Evolutionary conservation across 2,888 invertebrate genomes (phyloP).

Genomic region (Stictocephala bisonia): DNA sequence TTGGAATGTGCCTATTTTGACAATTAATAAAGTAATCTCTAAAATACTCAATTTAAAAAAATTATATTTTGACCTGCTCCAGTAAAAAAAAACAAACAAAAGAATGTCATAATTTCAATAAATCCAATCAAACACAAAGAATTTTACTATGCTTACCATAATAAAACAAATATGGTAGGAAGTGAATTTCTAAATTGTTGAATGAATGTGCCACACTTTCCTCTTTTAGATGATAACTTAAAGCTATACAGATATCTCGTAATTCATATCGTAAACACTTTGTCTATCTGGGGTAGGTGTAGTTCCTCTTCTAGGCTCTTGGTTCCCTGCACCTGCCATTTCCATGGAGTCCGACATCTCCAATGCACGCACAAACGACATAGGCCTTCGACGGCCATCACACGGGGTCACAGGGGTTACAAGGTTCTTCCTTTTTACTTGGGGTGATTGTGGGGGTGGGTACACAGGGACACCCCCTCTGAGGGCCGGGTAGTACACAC

Average conservation of each 20-base stretch:
- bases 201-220: constrained; percentile 22
- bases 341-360: constrained; percentile 92
- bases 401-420: constrained; percentile 64
- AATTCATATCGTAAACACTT: constrained; percentile 94
- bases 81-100: no score
- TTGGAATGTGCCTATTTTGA: no score
- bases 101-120: no score
- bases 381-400: constrained; percentile 75
- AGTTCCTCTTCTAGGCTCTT: constrained; percentile 64
- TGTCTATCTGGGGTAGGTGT: constrained; percentile 83
- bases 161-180: not conserved
- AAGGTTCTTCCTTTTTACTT: constrained; percentile 68
- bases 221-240: not conserved
- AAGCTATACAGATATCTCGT: constrained; percentile 90
- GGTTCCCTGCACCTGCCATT: constrained; percentile 67
- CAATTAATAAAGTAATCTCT: no score
- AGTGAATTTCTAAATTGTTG: not conserved
- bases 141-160: no score
- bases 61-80: no score
- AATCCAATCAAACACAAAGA: no score
- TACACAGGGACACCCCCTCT: constrained; percentile 78
- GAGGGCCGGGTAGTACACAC: constrained; percentile 67
- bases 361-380: constrained; percentile 89
- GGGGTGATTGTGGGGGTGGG: constrained; percentile 70
- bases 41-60: no score